Percentiles rank a stretch among this genome's conserved stretches.
These are phyloP conservation scores for Holcopasites calliopsidis DNA, from an alignment of 1,140 invertebrate species.

Conservation along the genomic window DNA sequence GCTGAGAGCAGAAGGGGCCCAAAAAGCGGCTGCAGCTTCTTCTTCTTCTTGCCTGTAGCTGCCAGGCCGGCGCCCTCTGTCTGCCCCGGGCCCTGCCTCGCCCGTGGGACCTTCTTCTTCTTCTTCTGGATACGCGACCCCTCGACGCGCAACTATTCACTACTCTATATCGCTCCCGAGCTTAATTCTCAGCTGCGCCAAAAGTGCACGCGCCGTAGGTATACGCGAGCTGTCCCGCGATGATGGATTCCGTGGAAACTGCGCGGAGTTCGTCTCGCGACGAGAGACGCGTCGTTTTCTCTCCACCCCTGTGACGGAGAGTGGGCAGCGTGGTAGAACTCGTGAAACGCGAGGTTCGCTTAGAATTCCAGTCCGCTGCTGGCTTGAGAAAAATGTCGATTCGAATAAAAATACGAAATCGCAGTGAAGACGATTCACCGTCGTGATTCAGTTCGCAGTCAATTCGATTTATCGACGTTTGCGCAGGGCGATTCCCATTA, in stretches of 20 bases:
- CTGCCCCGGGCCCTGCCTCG: constrained; percentile 50
- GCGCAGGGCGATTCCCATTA: too few relatives aligned
- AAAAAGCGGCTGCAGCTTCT: constrained; percentile 73
- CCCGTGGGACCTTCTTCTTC: constrained; percentile 57
- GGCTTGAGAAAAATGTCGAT: not conserved
- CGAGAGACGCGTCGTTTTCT: too few relatives aligned
- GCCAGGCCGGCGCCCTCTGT: constrained; percentile 54
- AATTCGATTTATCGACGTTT: too few relatives aligned
- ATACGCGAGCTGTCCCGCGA: not conserved
- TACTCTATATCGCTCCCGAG: constrained; percentile 10
- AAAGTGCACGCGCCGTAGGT: not conserved
- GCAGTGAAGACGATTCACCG: too few relatives aligned
- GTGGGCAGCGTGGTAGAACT: too few relatives aligned
- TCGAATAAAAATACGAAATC: too few relatives aligned
- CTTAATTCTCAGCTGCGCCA: constrained; percentile 23
- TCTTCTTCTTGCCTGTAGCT: constrained; percentile 64
- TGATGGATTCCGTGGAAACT: not conserved
- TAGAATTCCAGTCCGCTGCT: too few relatives aligned
- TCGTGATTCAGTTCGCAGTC: too few relatives aligned
- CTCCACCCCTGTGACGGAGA: too few relatives aligned
- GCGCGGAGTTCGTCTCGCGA: not conserved
- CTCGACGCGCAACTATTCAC: constrained; percentile 12
- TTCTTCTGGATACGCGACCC: constrained; percentile 34
- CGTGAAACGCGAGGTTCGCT: too few relatives aligned
- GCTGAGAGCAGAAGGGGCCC: constrained; percentile 69